phyloP scores from a whole-genome alignment of 2,888 invertebrate genomes.

The Acronicta psi region DNA sequence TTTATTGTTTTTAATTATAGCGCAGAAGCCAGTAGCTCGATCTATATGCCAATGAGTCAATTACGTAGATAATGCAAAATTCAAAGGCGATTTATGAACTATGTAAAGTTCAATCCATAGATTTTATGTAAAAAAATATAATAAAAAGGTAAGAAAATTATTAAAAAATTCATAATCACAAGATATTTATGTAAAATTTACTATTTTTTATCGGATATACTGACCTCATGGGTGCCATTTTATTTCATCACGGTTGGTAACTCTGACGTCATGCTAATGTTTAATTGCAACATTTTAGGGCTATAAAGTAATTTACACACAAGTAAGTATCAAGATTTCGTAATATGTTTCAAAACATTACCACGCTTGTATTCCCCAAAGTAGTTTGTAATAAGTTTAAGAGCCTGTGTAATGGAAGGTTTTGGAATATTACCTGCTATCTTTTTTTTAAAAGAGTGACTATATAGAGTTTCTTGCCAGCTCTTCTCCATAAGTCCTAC shows the following conservation, averaged over 20 bases:
- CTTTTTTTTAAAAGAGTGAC: too few relatives aligned
- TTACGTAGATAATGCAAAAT: background rate
- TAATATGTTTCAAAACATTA: background rate
- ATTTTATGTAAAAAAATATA: conserved; percentile 8
- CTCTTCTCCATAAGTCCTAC: too few relatives aligned
- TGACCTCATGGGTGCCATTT: conserved; percentile 40
- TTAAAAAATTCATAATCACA: conserved; percentile 23
- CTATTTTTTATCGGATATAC: conserved; percentile 23
- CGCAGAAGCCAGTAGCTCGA: too few relatives aligned
- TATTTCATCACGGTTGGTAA: conserved; percentile 45
- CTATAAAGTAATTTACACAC: conserved; percentile 27
- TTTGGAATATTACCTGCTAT: too few relatives aligned
- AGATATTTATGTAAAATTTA: conserved; percentile 20
- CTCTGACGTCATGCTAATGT: conserved; percentile 42
- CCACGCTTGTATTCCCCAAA: too few relatives aligned
- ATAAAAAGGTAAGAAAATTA: conserved; percentile 16
- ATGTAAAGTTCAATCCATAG: conserved; percentile 9
- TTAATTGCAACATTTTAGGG: conserved; percentile 37
- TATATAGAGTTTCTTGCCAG: too few relatives aligned
- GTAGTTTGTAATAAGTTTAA: too few relatives aligned
- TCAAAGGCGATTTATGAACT: conserved; percentile 1
- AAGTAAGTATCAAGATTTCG: conserved; percentile 16
- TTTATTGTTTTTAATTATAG: too few relatives aligned
- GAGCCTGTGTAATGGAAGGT: too few relatives aligned
- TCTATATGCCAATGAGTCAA: too few relatives aligned